Evolutionary conservation across 2,113 vertebrate genomes (phyloP), one percentile per base, ranked within the genome.

Genomic region (Rhinichthys klamathensis): DNA sequence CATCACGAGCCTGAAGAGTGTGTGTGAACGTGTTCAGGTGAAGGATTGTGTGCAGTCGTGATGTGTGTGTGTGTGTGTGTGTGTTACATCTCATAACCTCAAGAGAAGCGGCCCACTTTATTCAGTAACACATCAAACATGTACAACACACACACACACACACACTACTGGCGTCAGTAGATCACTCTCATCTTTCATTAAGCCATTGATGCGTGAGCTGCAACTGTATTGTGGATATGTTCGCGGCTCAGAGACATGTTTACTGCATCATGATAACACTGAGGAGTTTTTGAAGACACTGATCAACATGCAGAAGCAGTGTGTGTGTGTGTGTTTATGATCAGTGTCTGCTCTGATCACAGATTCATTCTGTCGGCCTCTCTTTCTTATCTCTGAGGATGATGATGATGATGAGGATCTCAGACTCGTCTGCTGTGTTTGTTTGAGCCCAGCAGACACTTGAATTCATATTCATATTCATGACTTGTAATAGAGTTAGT

Each of bases 41-140:
- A 35, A 8, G 15, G 15, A 18, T 6, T 32, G 63, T 32, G 60
- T 63, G 63, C 16, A 51, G 13, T 51, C 13, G 25, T 63, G 12
- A 16, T 15, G 61, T 65, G 61, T 6, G 25, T 15, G 12, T 1
- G 25, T 27, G 32, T 35, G 32, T 6, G 35, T 38, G 35, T 0
- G 35, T 38, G 35, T 38, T 35, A 35, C 32, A 1, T 70, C 32
- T 38, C 67, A 38, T 38, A 30, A 75, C 44, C 73, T 75, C 73
- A 51, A 51, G 73, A 75, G 73, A 51, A 27, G 73, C 3, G 25
- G 15, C 73, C 73, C 44, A 51, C 25, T 70, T 75, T 30, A 75
- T 49, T 51, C n/a, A 27, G 16, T 27, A 30, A 75, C 44, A 49
- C 70, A 46, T 67, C 7, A 58, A 23, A 35, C 32, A 35, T 35